Base-by-base conservation (phyloP, 2,797 vertebrate genomes). In the Apogon talboti region DNA sequence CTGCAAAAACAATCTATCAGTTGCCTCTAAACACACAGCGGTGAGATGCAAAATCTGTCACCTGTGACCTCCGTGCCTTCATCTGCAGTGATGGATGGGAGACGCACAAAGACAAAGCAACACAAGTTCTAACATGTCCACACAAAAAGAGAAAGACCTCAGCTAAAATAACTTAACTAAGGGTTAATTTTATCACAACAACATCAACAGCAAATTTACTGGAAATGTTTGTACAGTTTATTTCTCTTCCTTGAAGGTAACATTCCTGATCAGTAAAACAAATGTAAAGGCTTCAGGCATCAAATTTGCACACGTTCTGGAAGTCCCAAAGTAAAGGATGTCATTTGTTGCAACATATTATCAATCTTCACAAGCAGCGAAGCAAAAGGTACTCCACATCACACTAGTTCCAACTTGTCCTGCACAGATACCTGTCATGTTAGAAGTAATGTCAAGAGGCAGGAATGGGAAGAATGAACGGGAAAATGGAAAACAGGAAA, bases 111-210 rank as follows among this genome's bases (percentile, higher is more conserved):
- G 54, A 78, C 44, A 48, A 53, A 71, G 45, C 73, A 58, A 69
- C 67, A 85, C 62, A 61, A 16, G 77, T 85, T 76, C 53, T 11
- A 83, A 89, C 83, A 80, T 67, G 87, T 78, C 51, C 76, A 81
- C 47, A 59, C 63, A 53, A 66, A 70, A 60, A 41, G 48, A 38
- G 68, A 65, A 9, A 35, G 3, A 35, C 50, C 37, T 24, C 11
- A 30, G 51, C 48, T 45, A 6, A 14, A 30, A 44, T 56, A 71
- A 44, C 42, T 49, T 42, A 49, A 15, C 2, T 21, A 3, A 21
- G 18, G 12, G 1, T 53, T 50, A 12, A 24, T 15, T 38, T 47
- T 11, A n/a, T n/a, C n/a, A n/a, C n/a, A n/a, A 45, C 21, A 24
- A 33, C n/a, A 30, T 7, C 10, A 46, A 45, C 6, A 2, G 18